These are phyloP conservation scores for Cassiopea xamachana DNA, from an alignment of 30 jellyfish, hydroid and myxozoan species.

Conservation along the genomic window DNA sequence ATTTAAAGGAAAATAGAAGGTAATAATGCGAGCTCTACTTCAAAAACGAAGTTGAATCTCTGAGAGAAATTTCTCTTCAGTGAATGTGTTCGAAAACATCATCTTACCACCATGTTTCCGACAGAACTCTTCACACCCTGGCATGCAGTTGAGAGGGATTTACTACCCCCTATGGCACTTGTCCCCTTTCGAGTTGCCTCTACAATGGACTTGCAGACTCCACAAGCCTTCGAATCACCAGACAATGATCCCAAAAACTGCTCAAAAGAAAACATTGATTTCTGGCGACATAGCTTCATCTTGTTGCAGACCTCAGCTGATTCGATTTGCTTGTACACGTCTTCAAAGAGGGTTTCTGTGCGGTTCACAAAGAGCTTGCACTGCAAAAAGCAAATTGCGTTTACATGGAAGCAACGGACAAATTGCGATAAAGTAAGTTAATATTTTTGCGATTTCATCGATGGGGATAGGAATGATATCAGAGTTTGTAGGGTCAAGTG, in stretches of 20 bases:
- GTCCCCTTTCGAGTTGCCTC: slow-evolving; percentile 11
- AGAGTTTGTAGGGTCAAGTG: no score
- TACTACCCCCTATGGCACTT: not conserved
- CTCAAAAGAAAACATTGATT: slow-evolving; percentile 2
- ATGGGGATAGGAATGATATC: no score
- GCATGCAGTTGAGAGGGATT: not conserved
- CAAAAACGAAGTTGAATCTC: no score
- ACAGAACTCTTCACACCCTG: not conserved
- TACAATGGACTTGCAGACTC: slow-evolving; percentile 43
- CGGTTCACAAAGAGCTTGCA: slow-evolving; percentile 28
- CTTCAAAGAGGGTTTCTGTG: slow-evolving; percentile 15
- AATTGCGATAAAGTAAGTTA: no score
- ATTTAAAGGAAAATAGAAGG: no score
- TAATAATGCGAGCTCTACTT: no score
- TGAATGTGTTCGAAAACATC: no score
- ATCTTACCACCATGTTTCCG: not conserved
- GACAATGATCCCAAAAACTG: not conserved
- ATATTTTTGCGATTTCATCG: no score
- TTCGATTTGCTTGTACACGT: slow-evolving; percentile 6
- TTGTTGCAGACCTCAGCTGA: slow-evolving; percentile 14
- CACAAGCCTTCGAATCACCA: slow-evolving; percentile 18
- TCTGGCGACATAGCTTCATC: slow-evolving; percentile 16
- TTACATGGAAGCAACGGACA: no score
- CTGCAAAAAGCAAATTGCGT: slow-evolving; percentile 24
- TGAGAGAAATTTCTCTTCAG: no score